Conservation (phyloP, 2,888 invertebrate genomes). For the Bedellia somnulentella region DNA sequence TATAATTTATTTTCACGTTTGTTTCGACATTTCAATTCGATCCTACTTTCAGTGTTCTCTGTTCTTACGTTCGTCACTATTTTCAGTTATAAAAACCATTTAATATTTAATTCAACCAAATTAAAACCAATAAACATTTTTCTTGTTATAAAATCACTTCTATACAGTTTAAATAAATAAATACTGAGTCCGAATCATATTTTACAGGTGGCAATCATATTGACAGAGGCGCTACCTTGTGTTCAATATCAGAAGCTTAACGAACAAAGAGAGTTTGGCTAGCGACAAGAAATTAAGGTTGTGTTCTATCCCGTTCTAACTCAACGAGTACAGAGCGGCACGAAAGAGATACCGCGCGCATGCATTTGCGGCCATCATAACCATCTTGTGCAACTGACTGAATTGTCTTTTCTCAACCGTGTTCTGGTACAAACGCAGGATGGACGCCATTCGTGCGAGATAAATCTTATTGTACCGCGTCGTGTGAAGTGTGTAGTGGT, state of each 20-base stretch:
- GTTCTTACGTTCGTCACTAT: too few relatives aligned
- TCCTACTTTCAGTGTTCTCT: too few relatives aligned
- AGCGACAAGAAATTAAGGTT: slow-evolving; percentile 51
- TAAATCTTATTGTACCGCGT: slow-evolving; percentile 38
- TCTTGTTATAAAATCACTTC: too few relatives aligned
- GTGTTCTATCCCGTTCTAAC: slow-evolving; percentile 43
- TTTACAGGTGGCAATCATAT: slow-evolving; percentile 6
- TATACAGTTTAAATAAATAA: slow-evolving; percentile 9
- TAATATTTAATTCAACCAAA: too few relatives aligned
- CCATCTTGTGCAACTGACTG: slow-evolving; percentile 63
- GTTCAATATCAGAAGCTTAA: too few relatives aligned
- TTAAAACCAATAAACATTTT: too few relatives aligned
- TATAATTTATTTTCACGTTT: neutral
- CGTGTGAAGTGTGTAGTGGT: slow-evolving; percentile 16
- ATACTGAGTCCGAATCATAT: slow-evolving; percentile 12
- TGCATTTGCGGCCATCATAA: slow-evolving; percentile 51
- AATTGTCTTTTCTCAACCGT: slow-evolving; percentile 59
- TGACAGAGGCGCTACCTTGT: neutral
- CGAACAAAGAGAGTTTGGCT: slow-evolving; percentile 57
- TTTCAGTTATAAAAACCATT: too few relatives aligned
- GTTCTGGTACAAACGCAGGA: slow-evolving; percentile 57
- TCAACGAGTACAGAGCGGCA: slow-evolving; percentile 15
- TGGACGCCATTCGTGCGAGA: slow-evolving; percentile 59
- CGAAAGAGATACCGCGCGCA: slow-evolving; percentile 32
- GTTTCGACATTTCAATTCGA: too few relatives aligned